A percentile compares a stretch with the other conserved stretches of the same genome.
These are phyloP conservation scores for Aurelia sp. DNA, from an alignment of 30 jellyfish, hydroid and myxozoan species.

Conservation along the genomic window DNA sequence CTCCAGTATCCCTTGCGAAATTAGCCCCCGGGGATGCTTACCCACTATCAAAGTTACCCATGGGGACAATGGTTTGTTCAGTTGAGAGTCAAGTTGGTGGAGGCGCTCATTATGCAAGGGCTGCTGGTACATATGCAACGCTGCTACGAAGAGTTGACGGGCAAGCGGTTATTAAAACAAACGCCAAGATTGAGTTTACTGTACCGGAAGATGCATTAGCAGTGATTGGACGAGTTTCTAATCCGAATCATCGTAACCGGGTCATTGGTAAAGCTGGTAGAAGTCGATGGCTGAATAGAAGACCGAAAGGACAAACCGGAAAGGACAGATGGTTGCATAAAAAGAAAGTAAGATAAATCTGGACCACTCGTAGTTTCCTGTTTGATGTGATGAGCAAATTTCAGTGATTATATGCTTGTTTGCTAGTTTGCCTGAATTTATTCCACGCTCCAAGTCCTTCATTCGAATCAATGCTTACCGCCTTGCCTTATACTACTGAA, in stretches of 20 bases:
- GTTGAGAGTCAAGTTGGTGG: constrained; percentile 89
- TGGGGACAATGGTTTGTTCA: constrained; percentile 91
- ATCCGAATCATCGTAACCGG: constrained; percentile 73
- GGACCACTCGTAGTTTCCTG: too few relatives aligned
- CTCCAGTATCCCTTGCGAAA: constrained; percentile 84
- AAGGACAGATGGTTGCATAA: constrained; percentile 92
- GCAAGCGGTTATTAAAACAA: constrained; percentile 62
- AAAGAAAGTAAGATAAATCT: constrained; percentile 75
- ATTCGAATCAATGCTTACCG: too few relatives aligned
- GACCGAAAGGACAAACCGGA: constrained; percentile 98
- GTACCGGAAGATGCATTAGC: constrained; percentile 88
- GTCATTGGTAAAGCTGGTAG: constrained; percentile 99
- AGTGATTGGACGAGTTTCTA: constrained; percentile 93
- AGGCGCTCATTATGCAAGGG: constrained; percentile 88
- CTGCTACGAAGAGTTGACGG: constrained; percentile 60
- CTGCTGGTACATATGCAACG: constrained; percentile 96
- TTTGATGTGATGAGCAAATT: too few relatives aligned
- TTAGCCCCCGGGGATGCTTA: constrained; percentile 96
- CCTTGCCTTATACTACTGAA: too few relatives aligned
- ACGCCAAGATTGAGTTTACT: constrained; percentile 46
- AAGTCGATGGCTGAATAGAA: constrained; percentile 93
- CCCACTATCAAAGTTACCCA: constrained; percentile 90
- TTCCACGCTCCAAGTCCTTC: too few relatives aligned
- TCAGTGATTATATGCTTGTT: too few relatives aligned
- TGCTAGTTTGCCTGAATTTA: too few relatives aligned